Evolutionary conservation across 2,797 vertebrate genomes (phyloP), one percentile per base, ranked within the genome.

Genomic region (Caiman crocodilus): DNA sequence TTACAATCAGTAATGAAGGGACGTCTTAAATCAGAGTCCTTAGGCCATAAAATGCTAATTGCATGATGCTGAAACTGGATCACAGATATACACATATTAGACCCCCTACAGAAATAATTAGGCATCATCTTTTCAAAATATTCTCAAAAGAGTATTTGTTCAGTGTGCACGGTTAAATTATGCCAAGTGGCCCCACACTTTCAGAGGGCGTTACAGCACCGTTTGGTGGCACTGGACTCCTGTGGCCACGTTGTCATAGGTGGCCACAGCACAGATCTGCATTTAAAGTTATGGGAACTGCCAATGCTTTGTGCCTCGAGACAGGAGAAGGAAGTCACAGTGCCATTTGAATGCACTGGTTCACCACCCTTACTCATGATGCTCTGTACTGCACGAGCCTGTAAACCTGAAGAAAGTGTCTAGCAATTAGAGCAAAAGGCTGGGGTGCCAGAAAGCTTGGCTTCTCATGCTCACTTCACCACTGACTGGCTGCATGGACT

Each of bases 71-170:
- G 94, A 96, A 97, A 95, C 91, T 95, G 90, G 90, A 89, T 93
- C 93, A 94, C 81, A 97, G 93, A 92, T 92, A 95, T 90, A 95
- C 86, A 96, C 93, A 90, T 92, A 92, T 95, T 97, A 96, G 96
- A 96, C 95, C 94, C 95, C 95, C 96, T 96, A 93, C 94, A 96
- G 95, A 93, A 97, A 94, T 96, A 96, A 96, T 95, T 96, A 97
- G 87, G 96, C 92, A 96, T 91, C 91, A 86, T 89, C 93, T 95
- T 93, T 95, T 95, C 94, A 90, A 93, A 95, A 92, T 88, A 88
- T 91, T 94, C 91, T 96, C 81, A 26, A 93, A 93, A 96, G 87
- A 81, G 74, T 94, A 96, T 96, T 97, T 96, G 93, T 96, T 92
- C 94, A 96, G 95, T 94, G 81, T 93, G 96, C 2, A 10, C 10